Conservation (phyloP, 2,797 vertebrate genomes). For the Crocidura indochinensis region DNA sequence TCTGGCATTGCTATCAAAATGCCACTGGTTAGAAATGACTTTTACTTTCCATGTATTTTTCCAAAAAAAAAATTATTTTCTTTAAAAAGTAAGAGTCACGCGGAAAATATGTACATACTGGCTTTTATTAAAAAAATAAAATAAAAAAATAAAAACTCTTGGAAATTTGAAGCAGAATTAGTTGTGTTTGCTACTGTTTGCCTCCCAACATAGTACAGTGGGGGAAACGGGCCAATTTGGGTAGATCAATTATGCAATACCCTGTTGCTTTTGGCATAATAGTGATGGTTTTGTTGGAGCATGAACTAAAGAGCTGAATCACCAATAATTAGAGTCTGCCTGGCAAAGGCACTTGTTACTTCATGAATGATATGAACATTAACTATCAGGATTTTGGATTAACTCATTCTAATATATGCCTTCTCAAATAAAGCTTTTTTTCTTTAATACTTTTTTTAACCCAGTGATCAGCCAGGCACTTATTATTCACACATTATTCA, state of each 20-base stretch:
- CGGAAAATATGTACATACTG: constrained; percentile 44
- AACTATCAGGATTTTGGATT: constrained; percentile 45
- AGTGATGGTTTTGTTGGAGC: constrained; percentile 62
- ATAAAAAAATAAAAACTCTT: no score
- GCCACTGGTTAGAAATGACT: constrained; percentile 43
- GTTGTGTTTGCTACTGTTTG: constrained; percentile 53
- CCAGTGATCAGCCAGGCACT: constrained; percentile 45
- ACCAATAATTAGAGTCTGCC: constrained; percentile 62
- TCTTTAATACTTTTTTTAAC: constrained; percentile 70
- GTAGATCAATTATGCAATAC: constrained; percentile 49
- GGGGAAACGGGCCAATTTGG: constrained; percentile 46
- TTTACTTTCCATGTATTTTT: constrained; percentile 6
- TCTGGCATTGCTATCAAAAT: constrained; percentile 24
- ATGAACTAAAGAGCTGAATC: constrained; percentile 73
- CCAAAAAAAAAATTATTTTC: no score
- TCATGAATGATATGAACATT: constrained; percentile 66
- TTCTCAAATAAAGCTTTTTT: constrained; percentile 67
- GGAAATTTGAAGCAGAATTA: constrained; percentile 49
- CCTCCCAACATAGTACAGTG: constrained; percentile 29
- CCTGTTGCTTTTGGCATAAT: constrained; percentile 61
- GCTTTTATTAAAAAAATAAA: background rate
- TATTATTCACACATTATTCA: constrained; percentile 22
- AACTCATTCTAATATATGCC: constrained; percentile 68
- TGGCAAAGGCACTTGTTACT: constrained; percentile 73
- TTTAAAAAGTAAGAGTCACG: background rate